These are phyloP conservation scores for Orycteropus afer DNA, from an alignment of 2,113 vertebrate species.

Conservation along the genomic window DNA sequence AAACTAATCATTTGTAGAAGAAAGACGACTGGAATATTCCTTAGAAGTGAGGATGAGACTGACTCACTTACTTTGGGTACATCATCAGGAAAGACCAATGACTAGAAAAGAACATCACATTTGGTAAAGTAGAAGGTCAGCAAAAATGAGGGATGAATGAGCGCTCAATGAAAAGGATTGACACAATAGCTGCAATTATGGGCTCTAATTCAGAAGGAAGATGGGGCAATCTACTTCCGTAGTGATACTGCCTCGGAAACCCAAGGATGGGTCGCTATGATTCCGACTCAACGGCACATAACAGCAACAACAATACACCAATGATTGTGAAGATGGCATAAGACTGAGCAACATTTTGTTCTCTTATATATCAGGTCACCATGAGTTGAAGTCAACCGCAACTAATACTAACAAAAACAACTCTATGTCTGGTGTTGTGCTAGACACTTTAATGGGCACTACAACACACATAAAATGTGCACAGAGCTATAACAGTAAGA, in stretches of 20 bases:
- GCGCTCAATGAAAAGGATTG: not conserved
- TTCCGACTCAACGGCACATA: too few relatives aligned
- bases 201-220: too few relatives aligned
- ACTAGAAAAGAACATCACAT: not conserved
- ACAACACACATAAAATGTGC: not conserved
- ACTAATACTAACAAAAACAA: not conserved
- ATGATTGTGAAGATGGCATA: not conserved
- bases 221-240: too few relatives aligned
- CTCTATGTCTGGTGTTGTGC: not conserved
- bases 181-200: not conserved
- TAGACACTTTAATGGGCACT: not conserved
- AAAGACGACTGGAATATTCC: not conserved
- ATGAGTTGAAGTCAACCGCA: not conserved
- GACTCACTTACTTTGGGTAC: not conserved
- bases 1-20: not conserved
- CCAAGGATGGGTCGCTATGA: too few relatives aligned
- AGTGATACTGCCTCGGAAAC: too few relatives aligned
- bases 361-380: not conserved
- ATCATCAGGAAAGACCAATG: not conserved
- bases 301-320: too few relatives aligned
- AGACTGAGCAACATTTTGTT: not conserved
- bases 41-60: not conserved
- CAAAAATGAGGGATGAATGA: not conserved
- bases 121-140: not conserved
- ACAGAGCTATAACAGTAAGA: not conserved